Conservation (phyloP, 2,797 vertebrate genomes). For the Enteromius anoplus region DNA sequence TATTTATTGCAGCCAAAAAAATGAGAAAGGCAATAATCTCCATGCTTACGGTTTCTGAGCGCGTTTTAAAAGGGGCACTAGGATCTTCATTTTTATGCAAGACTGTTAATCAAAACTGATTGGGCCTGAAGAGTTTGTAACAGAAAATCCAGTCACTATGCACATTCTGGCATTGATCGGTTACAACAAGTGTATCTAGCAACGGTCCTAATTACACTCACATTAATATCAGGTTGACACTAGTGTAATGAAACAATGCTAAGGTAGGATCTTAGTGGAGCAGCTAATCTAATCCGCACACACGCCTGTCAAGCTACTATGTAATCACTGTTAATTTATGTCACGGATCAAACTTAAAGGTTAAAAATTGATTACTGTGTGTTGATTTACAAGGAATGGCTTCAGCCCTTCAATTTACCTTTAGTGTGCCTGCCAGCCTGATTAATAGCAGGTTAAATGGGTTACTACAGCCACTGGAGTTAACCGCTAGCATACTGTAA, state of each 20-base stretch:
- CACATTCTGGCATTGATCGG: neutral
- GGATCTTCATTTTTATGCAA: constrained; percentile 15
- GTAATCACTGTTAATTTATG: constrained; percentile 27
- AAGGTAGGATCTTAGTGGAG: neutral
- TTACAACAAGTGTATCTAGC: constrained; percentile 15
- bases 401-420: constrained; percentile 17
- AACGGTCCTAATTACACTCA: neutral
- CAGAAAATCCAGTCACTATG: neutral
- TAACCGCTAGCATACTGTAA: neutral
- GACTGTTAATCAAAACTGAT: constrained; percentile 28
- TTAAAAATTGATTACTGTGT: constrained; percentile 39
- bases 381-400: constrained; percentile 22
- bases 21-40: constrained; percentile 40
- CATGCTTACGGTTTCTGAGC: constrained; percentile 39
- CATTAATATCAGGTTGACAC: constrained; percentile 6
- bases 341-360: constrained; percentile 28
- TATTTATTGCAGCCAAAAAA: constrained; percentile 68
- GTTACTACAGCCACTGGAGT: neutral
- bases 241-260: constrained; percentile 13
- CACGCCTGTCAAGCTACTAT: neutral
- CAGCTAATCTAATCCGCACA: constrained; percentile 22
- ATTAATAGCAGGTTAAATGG: constrained; percentile 13
- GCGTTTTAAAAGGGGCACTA: constrained; percentile 36
- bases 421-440: neutral
- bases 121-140: neutral